Evolutionary conservation across 2,888 invertebrate species (phyloP).

Genomic region (Brachyptera risi): DNA sequence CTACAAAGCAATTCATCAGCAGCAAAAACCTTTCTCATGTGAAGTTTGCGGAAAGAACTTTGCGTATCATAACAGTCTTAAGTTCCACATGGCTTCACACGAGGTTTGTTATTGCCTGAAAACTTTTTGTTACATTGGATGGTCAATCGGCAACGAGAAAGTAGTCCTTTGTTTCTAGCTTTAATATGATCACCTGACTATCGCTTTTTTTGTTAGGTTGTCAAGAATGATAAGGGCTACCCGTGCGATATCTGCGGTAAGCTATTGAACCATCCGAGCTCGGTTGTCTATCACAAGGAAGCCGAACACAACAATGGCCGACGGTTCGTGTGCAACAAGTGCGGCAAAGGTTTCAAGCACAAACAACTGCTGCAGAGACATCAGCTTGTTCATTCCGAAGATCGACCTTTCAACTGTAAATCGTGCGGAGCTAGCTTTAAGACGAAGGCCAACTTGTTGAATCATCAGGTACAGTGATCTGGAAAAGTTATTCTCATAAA

Average conservation of each 20-base stretch:
- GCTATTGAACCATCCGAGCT: constrained; percentile 66
- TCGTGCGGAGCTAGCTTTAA: constrained; percentile 59
- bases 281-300: constrained; percentile 69
- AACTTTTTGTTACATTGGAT: no score
- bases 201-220: no score
- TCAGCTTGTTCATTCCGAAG: constrained; percentile 72
- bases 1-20: constrained; percentile 54
- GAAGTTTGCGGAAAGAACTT: constrained; percentile 56
- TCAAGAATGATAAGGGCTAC: constrained; percentile 39
- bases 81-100: constrained; percentile 53
- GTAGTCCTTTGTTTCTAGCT: no score
- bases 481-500: no score
- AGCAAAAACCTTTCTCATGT: constrained; percentile 56
- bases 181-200: no score
- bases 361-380: constrained; percentile 70
- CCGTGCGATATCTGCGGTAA: constrained; percentile 66
- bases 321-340: constrained; percentile 69
- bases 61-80: constrained; percentile 57
- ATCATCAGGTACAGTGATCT: no score
- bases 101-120: no score
- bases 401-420: constrained; percentile 45
- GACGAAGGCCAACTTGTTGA: constrained; percentile 65
- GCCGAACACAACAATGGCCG: constrained; percentile 63
- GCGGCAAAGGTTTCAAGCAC: constrained; percentile 71
- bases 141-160: no score